Percentiles rank a stretch among this genome's conserved stretches.
phyloP scores from a whole-genome alignment of 2,888 invertebrate species.

The Synergus umbraculus region DNA sequence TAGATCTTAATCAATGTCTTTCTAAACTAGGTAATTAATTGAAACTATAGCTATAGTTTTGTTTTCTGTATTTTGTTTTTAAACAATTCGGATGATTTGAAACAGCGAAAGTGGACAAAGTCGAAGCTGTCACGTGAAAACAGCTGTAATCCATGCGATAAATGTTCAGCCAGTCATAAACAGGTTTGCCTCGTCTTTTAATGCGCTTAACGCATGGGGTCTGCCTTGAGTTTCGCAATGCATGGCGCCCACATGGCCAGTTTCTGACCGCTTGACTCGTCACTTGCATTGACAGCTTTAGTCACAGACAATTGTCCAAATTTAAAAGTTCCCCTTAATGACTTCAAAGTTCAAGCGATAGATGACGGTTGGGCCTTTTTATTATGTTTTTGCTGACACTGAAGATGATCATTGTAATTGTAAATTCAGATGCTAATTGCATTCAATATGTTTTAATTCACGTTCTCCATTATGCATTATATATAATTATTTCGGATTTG shows the following conservation, averaged over 20 bases:
- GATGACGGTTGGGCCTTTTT: not conserved
- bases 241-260: constrained; percentile 13
- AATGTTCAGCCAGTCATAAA: not conserved
- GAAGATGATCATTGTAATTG: not conserved
- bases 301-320: constrained; percentile 12
- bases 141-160: constrained; percentile 5
- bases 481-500: not conserved
- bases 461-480: not conserved
- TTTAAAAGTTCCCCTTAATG: not conserved
- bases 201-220: not conserved
- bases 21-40: no score
- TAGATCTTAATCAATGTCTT: not conserved
- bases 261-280: constrained; percentile 5
- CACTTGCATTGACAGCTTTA: not conserved
- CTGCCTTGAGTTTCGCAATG: constrained; percentile 1
- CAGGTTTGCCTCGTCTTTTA: constrained; percentile 23
- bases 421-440: not conserved
- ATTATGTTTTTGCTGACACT: not conserved
- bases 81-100: not conserved
- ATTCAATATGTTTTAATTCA: not conserved
- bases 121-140: not conserved
- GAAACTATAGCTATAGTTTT: not conserved
- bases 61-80: not conserved
- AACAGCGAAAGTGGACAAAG: not conserved
- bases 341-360: not conserved